Conservation (phyloP, 2,797 vertebrate species). For the Melanotaenia trifasciata region DNA sequence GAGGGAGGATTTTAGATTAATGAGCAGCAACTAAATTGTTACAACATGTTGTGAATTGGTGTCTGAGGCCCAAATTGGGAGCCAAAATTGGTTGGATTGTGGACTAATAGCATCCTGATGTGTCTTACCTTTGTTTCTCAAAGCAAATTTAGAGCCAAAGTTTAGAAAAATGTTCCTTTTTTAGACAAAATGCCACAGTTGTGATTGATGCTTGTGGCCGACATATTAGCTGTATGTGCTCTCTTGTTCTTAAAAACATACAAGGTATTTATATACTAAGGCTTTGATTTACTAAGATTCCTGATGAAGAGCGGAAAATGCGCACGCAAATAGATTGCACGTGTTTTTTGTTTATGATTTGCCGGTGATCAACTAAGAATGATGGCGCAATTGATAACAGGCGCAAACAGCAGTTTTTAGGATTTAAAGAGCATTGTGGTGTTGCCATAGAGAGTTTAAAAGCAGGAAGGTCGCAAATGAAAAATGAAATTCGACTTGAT, state of each 20-base stretch:
- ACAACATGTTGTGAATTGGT: background rate
- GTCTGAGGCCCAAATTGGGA: background rate
- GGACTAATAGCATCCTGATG: background rate
- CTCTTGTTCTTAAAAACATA: background rate
- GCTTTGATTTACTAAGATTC: too few species aligned
- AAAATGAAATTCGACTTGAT: too few species aligned
- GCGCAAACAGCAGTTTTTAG: too few species aligned
- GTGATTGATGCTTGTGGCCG: background rate
- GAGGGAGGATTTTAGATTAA: conserved; percentile 28
- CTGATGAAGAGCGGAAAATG: too few species aligned
- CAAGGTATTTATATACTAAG: too few species aligned
- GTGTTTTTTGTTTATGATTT: too few species aligned
- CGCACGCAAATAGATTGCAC: background rate
- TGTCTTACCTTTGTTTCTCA: background rate
- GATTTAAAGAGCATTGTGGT: too few species aligned
- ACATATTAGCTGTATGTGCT: background rate
- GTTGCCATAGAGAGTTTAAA: too few species aligned
- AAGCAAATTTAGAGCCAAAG: background rate
- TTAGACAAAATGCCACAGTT: background rate
- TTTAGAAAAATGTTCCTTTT: background rate
- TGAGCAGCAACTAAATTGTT: conserved; percentile 22
- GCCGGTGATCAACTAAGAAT: too few species aligned
- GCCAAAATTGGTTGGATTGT: background rate
- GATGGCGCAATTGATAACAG: too few species aligned
- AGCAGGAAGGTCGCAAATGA: too few species aligned